Conservation (phyloP, 2,888 invertebrate genomes). For the Megaustenia siamemsis region DNA sequence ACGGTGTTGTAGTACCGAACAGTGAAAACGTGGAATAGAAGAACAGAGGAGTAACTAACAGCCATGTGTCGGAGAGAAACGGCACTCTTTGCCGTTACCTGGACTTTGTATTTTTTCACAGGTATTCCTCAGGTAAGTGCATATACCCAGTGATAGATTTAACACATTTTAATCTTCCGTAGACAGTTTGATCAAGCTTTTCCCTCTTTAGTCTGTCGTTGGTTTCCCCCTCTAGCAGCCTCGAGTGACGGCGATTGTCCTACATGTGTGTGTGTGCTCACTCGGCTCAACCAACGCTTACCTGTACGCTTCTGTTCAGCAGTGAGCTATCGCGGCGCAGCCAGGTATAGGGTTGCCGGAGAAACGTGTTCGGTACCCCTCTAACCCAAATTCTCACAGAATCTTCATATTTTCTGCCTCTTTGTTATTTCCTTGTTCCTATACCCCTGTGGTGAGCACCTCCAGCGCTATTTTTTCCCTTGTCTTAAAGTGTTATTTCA, state of each 20-base stretch:
- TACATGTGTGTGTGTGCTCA: conserved; percentile 34
- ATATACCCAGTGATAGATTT: background rate
- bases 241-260: background rate
- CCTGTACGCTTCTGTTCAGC: conserved; percentile 22
- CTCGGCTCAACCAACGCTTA: conserved; percentile 1
- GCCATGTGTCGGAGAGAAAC: conserved; percentile 44
- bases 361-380: conserved; percentile 3
- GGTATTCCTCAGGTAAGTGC: conserved; percentile 34
- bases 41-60: conserved; percentile 42
- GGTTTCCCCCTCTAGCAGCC: background rate
- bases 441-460: background rate
- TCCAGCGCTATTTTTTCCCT: background rate
- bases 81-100: conserved; percentile 44
- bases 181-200: conserved; percentile 13
- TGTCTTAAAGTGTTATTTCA: no score
- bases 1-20: background rate
- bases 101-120: conserved; percentile 45
- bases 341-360: conserved; percentile 23
- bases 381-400: conserved; percentile 1
- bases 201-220: background rate
- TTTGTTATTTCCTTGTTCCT: background rate
- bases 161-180: background rate
- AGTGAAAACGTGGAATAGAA: conserved; percentile 29
- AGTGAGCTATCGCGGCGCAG: conserved; percentile 21
- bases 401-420: background rate